Conservation (phyloP, 2,797 vertebrate species). For the Eulemur rubriventer region DNA sequence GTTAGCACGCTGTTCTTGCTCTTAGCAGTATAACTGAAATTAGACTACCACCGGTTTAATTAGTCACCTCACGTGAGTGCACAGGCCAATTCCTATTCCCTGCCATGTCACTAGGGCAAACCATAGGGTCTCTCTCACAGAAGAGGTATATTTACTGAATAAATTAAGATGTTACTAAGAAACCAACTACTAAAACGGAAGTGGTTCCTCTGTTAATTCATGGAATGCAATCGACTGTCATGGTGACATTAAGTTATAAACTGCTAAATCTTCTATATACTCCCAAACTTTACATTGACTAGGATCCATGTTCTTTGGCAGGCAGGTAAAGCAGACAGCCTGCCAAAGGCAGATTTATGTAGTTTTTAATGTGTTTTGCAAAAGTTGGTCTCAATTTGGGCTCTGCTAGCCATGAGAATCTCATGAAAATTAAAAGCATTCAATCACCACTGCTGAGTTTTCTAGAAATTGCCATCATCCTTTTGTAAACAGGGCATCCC, state of each 20-base stretch:
- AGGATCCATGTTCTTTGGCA: background rate
- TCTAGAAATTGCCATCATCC: conserved; percentile 28
- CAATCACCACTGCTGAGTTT: background rate
- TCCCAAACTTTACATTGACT: background rate
- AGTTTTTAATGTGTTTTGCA: conserved; percentile 16
- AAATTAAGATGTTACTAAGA: background rate
- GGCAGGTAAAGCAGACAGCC: background rate
- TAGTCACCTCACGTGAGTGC: background rate
- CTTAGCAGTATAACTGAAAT: background rate
- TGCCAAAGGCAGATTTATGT: conserved; percentile 19
- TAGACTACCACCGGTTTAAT: background rate
- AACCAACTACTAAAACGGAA: background rate
- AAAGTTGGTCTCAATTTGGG: conserved; percentile 47
- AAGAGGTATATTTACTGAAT: background rate
- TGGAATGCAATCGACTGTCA: background rate
- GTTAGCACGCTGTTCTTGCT: background rate
- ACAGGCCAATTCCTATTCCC: background rate
- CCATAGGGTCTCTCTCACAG: background rate
- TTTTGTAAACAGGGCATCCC: conserved; percentile 44
- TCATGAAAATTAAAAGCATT: conserved; percentile 62
- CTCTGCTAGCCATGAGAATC: conserved; percentile 16
- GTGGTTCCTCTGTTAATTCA: background rate
- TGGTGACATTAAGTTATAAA: background rate
- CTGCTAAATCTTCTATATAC: background rate
- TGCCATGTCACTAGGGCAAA: background rate